Evolutionary conservation across 1,140 invertebrate genomes (phyloP), one percentile per base, ranked within the genome.

Genomic region (Drosophila azteca): DNA sequence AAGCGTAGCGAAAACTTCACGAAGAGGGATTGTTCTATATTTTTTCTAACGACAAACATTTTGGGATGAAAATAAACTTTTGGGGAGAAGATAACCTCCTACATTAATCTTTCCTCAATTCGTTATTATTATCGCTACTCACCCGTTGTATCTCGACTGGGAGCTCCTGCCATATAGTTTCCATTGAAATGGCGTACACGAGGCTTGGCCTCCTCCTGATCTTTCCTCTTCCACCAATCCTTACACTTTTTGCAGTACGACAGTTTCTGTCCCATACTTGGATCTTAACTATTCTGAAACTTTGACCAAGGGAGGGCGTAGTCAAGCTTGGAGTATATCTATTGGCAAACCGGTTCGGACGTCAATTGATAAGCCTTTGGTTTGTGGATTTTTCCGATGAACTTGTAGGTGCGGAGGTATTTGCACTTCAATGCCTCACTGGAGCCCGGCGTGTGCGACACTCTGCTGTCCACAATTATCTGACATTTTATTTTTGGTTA

Each of bases 171-270:
- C 20, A 70, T 50, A 43, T 35, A 70, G n/a, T 70, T 70, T 29
- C 24, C 67, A 69, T 69, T 69, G 52, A 50, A 22, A 70, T 70
- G 69, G 45, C 67, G 65, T 2, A 70, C 69, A 35, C 67, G 67
- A 45, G 57, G 45, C 35, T 43, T 70, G 15, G 52, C 24, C 64
- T 70, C 64, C 6, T 50, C 67, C 2, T 39, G 17, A 7, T 6
- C 22, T 9, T n/a, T 17, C 1, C 15, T 6, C 11, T 9, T 26
- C 17, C 65, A 70, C 64, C 51, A 70, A 17, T 69, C 51, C 44
- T 20, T 5, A 24, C 67, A 70, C 15, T 58, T 43, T 17, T n/a
- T 50, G 51, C 45, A 58, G 17, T n/a, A 44, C 45, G 67, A 58
- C 9, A 58, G 52, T 20, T 69, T 58, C 26, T 70, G 67, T 9